Evolutionary conservation across 2,113 vertebrate genomes (phyloP).

Genomic region (Condylura cristata): DNA sequence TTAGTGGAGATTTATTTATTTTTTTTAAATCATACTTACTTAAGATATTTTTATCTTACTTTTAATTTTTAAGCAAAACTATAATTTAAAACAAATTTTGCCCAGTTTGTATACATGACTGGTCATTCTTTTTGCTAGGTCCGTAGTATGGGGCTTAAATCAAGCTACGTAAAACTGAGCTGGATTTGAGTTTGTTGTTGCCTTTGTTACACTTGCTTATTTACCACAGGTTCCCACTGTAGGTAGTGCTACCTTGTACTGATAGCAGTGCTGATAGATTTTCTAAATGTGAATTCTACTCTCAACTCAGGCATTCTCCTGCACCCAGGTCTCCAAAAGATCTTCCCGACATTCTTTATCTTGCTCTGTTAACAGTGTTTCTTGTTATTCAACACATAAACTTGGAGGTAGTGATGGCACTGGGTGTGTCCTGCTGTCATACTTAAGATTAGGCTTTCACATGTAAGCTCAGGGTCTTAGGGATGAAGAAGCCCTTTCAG

Average conservation of each 20-base stretch:
- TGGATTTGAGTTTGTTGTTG: neutral
- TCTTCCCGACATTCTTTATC: neutral
- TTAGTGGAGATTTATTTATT: neutral
- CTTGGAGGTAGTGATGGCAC: neutral
- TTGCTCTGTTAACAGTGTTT: neutral
- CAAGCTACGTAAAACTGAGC: neutral
- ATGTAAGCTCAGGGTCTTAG: neutral
- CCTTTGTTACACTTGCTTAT: neutral
- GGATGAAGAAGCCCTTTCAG: neutral
- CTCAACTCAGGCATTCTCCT: neutral
- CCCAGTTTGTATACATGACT: neutral
- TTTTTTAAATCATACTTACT: neutral
- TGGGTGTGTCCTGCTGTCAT: neutral
- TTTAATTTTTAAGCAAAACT: neutral
- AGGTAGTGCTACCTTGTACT: no score
- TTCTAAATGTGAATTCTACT: neutral
- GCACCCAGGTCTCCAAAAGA: neutral
- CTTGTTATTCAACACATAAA: neutral
- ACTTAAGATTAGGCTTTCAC: neutral
- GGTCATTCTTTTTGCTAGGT: neutral
- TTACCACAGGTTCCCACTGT: neutral
- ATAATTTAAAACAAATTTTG: neutral
- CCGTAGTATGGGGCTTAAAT: neutral
- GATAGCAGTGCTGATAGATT: neutral
- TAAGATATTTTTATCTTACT: neutral